Evolutionary conservation across 2,113 vertebrate species (phyloP), one percentile per base, ranked within the genome.

Genomic region (Tyrannus savana): DNA sequence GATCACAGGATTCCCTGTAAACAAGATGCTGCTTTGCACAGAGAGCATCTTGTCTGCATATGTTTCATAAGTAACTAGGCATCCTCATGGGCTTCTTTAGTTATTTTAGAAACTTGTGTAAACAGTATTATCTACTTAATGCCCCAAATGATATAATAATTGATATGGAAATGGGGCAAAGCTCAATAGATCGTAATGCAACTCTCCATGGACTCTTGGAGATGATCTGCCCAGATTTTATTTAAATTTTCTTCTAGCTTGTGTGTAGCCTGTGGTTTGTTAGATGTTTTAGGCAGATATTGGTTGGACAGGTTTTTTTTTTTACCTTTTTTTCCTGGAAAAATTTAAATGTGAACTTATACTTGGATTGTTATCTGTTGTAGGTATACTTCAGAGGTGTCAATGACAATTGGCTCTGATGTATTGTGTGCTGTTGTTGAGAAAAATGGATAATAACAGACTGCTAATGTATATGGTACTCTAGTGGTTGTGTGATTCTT

Each of bases 1-100:
- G 96, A 97, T 96, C 94, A 96, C 96, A 97, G 94, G 93, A 96
- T 97, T 96, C 95, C 90, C 94, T 97, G 96, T 97, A 97, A 97
- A 97, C 96, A 97, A 96, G 95, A 96, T 93, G 95, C 87, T 90
- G 91, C 93, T 62, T 75, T 95, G 95, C 90, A 82, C 88, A 90
- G 94, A 95, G 84, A 94, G 64, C 93, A 95, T 97, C 95, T 97
- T 94, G 85, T 95, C 94, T 95, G 96, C 96, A 96, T 94, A 96
- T 97, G 92, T 95, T 97, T 97, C 91, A 75, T 94, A 96, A 97
- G 78, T 87, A 96, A 94, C 93, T 58, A 96, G 64, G 90, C 92
- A 94, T 96, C 83, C 94, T 96, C 92, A 75, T 93, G 94, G 97
- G 97, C 74, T 96, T 93, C 93, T 95, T 91, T 78, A 72, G 78